Percentiles rank a stretch among this genome's conserved stretches.
These are phyloP conservation scores for Cheilosia vulpina DNA, from an alignment of 2,888 invertebrate species.

Conservation along the genomic window DNA sequence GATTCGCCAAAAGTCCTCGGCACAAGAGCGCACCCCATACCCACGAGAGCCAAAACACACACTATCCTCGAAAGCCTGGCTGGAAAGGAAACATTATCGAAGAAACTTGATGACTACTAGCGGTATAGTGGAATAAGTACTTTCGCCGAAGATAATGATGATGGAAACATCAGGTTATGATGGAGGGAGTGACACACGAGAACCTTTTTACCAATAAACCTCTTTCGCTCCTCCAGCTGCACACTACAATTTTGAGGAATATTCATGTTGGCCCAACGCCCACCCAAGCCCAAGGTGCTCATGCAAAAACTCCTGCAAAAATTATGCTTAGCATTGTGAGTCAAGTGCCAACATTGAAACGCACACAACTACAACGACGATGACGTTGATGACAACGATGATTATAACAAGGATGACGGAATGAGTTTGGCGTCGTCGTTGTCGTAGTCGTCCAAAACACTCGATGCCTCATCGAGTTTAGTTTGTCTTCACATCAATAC, in stretches of 20 bases:
- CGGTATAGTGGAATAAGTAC: conserved; percentile 59
- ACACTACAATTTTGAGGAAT: background rate
- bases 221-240: conserved; percentile 1
- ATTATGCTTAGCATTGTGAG: conserved; percentile 48
- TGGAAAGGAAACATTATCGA: conserved; percentile 57
- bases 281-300: conserved; percentile 49
- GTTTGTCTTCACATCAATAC: conserved; percentile 72
- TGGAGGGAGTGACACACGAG: conserved; percentile 46
- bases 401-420: conserved; percentile 26
- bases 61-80: conserved; percentile 22
- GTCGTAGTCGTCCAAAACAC: conserved; percentile 54
- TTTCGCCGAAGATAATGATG: conserved; percentile 64
- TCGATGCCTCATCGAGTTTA: conserved; percentile 68
- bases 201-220: conserved; percentile 65
- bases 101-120: conserved; percentile 68
- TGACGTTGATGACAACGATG: conserved; percentile 12
- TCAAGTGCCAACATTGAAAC: conserved; percentile 59
- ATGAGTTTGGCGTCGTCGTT: conserved; percentile 53
- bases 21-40: conserved; percentile 2
- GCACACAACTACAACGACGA: conserved; percentile 22
- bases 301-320: conserved; percentile 31
- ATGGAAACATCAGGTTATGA: conserved; percentile 56
- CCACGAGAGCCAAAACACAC: conserved; percentile 29
- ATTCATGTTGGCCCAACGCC: background rate
- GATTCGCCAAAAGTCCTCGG: conserved; percentile 65